These are phyloP conservation scores for Climacteris rufus DNA, from an alignment of 2,113 vertebrate species.

Conservation along the genomic window DNA sequence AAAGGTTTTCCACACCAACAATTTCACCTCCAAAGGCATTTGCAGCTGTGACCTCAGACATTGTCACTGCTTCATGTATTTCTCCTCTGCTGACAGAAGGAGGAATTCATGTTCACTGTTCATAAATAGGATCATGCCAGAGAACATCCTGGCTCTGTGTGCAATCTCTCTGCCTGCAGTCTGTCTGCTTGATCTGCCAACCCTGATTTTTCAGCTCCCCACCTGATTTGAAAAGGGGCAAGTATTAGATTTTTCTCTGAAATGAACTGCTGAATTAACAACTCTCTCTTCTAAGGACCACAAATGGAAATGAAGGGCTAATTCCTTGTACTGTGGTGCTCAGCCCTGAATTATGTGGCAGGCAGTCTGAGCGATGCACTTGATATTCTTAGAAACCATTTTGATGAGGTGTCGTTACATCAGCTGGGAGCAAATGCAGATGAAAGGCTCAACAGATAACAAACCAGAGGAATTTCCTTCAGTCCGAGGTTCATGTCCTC, in stretches of 20 bases:
- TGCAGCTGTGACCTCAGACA: neutral
- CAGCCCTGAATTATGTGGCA: neutral
- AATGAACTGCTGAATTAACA: neutral
- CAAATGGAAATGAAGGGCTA: neutral
- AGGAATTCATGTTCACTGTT: neutral
- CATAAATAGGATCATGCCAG: neutral
- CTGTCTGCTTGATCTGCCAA: neutral
- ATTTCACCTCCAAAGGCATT: slow-evolving; percentile 14
- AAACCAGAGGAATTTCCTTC: neutral
- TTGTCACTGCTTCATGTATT: neutral
- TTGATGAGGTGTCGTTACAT: neutral
- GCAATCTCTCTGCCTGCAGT: neutral
- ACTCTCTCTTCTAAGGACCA: neutral
- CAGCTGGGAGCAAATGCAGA: neutral
- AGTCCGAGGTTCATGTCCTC: neutral
- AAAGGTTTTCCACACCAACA: slow-evolving; percentile 26
- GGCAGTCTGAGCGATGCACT: neutral
- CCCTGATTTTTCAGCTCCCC: neutral
- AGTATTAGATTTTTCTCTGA: neutral
- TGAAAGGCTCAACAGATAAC: neutral
- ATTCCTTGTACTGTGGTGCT: neutral
- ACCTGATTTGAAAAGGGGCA: neutral
- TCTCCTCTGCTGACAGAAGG: neutral
- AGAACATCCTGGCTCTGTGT: neutral
- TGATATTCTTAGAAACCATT: neutral